Percentiles rank a stretch among this genome's conserved stretches.
Evolutionary conservation across 2,797 vertebrate species (phyloP).

Genomic region (Sebastes nivosus): DNA sequence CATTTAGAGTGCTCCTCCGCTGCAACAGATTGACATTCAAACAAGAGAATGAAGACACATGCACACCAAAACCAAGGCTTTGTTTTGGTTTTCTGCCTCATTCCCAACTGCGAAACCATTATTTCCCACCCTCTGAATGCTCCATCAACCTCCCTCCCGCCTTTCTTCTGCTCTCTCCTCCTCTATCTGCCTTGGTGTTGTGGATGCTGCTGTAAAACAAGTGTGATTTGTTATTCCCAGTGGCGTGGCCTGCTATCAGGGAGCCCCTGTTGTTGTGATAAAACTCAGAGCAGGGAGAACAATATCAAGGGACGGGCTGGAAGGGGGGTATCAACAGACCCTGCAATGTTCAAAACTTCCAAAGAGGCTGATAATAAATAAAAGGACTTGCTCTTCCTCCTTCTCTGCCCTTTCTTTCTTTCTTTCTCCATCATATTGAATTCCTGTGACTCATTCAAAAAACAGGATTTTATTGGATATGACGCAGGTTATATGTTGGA

Average conservation of each 20-base stretch:
- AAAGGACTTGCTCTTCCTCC: slow-evolving; percentile 1
- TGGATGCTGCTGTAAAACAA: slow-evolving; percentile 62
- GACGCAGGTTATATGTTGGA: background rate
- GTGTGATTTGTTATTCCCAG: slow-evolving; percentile 69
- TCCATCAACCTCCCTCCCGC: slow-evolving; percentile 17
- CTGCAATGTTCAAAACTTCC: slow-evolving; percentile 15
- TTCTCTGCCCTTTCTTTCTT: background rate
- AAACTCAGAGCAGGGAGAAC: slow-evolving; percentile 39
- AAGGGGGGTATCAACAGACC: slow-evolving; percentile 19
- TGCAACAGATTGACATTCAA: slow-evolving; percentile 12
- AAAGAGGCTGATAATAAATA: slow-evolving; percentile 31
- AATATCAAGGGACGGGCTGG: slow-evolving; percentile 34
- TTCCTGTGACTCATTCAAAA: slow-evolving; percentile 34
- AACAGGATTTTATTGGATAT: slow-evolving; percentile 23
- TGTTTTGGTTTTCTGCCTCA: slow-evolving; percentile 22
- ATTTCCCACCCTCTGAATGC: slow-evolving; percentile 30
- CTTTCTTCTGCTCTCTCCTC: background rate
- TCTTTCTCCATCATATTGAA: slow-evolving; percentile 1
- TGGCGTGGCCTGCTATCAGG: slow-evolving; percentile 55
- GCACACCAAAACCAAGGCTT: slow-evolving; percentile 9
- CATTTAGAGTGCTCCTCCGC: slow-evolving; percentile 12
- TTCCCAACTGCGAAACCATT: slow-evolving; percentile 18
- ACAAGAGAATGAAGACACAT: slow-evolving; percentile 6
- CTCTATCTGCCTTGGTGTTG: slow-evolving; percentile 32
- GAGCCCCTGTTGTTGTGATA: slow-evolving; percentile 52